phyloP scores from a whole-genome alignment of 2,888 invertebrate genomes.

The Eurytoma adleriae region DNA sequence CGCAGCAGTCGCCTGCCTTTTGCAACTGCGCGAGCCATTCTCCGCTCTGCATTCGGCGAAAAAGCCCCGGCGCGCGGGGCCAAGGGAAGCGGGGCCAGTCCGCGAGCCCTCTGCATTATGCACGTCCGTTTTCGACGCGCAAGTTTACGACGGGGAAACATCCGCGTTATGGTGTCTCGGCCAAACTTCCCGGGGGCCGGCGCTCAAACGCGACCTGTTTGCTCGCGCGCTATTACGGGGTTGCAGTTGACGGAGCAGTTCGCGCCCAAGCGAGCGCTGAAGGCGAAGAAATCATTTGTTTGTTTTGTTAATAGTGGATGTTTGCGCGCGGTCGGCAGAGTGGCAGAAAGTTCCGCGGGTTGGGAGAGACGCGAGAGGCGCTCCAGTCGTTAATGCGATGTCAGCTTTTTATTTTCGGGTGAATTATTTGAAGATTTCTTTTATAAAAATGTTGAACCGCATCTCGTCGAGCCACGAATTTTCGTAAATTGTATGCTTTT shows the following conservation, averaged over 20 bases:
- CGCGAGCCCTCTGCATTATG: conserved; percentile 33
- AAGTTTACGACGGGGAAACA: conserved; percentile 33
- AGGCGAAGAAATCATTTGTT: conserved; percentile 16
- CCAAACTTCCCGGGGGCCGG: not conserved
- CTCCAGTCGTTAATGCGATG: no score
- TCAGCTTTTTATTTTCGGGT: no score
- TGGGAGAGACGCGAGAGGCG: not conserved
- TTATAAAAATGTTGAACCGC: no score
- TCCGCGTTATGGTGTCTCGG: not conserved
- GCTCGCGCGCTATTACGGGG: conserved; percentile 13
- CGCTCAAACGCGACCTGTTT: conserved; percentile 13
- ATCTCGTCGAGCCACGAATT: no score
- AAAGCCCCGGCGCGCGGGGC: not conserved
- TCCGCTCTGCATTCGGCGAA: not conserved
- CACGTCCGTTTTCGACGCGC: conserved; percentile 26
- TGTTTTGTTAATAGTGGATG: conserved; percentile 40
- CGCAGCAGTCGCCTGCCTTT: conserved; percentile 3
- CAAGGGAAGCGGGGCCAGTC: conserved; percentile 11
- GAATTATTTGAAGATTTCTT: no score
- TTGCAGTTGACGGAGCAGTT: not conserved
- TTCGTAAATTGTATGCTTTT: no score
- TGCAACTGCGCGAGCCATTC: conserved; percentile 15
- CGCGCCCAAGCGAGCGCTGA: not conserved
- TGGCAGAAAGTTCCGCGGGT: not conserved
- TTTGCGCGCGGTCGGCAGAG: conserved; percentile 1